Evolutionary conservation across 2,113 vertebrate genomes (phyloP).

Genomic region (Clinocottus analis): DNA sequence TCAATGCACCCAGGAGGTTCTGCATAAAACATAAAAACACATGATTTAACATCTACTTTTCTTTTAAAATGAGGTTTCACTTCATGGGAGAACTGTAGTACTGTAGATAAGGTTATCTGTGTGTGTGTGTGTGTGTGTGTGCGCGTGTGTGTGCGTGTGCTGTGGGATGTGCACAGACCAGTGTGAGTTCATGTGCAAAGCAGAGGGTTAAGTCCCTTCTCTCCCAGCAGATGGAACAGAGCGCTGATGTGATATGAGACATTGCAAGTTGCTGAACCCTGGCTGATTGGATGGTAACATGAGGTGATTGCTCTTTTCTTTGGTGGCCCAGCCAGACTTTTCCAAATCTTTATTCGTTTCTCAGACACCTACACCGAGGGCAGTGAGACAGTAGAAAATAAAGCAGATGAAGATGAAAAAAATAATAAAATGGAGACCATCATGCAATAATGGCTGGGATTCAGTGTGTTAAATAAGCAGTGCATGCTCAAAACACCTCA

Average conservation of each 20-base stretch:
- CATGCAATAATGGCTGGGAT: slow-evolving; percentile 6
- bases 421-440: not conserved
- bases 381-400: slow-evolving; percentile 1
- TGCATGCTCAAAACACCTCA: not conserved
- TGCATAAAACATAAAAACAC: slow-evolving; percentile 32
- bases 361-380: slow-evolving; percentile 20
- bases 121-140: slow-evolving; percentile 3
- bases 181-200: slow-evolving; percentile 32
- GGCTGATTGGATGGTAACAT: slow-evolving; percentile 69
- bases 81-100: not conserved
- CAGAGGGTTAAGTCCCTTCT: slow-evolving; percentile 47
- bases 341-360: slow-evolving; percentile 41
- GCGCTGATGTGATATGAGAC: slow-evolving; percentile 68
- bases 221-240: slow-evolving; percentile 63
- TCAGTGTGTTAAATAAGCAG: not conserved
- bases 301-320: slow-evolving; percentile 62
- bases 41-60: slow-evolving; percentile 17
- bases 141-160: slow-evolving; percentile 10
- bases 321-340: slow-evolving; percentile 1
- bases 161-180: not conserved
- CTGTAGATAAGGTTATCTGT: slow-evolving; percentile 20
- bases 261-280: slow-evolving; percentile 65
- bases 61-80: not conserved
- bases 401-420: not conserved
- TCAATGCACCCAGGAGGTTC: slow-evolving; percentile 21